phyloP scores from a whole-genome alignment of 2,113 vertebrate species.

The Aramus guarauna region DNA sequence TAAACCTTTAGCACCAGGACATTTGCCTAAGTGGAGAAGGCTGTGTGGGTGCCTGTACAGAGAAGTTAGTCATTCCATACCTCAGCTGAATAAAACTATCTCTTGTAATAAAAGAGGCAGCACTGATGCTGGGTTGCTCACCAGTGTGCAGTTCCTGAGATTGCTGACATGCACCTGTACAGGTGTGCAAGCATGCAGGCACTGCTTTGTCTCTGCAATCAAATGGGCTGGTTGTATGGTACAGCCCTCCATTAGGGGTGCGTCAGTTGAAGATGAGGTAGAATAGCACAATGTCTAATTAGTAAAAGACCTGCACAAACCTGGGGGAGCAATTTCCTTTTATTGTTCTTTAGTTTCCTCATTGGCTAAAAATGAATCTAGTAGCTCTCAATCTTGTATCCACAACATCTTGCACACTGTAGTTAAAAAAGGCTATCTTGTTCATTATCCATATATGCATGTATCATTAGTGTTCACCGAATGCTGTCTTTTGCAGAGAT shows the following conservation, averaged over 20 bases:
- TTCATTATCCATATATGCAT: not conserved
- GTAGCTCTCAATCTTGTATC: not conserved
- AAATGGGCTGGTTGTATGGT: not conserved
- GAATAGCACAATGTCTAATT: not conserved
- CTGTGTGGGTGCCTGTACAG: not conserved
- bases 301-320: not conserved
- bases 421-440: accelerated
- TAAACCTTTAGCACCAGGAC: not conserved
- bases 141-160: not conserved
- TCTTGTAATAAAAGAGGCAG: not conserved
- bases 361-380: not conserved
- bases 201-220: not conserved
- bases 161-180: not conserved
- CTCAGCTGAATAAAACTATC: not conserved
- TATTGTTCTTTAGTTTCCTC: not conserved
- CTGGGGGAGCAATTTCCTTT: not conserved
- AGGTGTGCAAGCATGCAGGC: not conserved
- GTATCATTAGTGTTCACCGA: not conserved
- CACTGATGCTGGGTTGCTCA: not conserved
- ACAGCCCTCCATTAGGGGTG: not conserved
- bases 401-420: not conserved
- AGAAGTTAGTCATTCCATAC: not conserved
- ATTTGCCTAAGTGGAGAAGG: not conserved
- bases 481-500: not conserved
- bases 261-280: not conserved